Percentiles rank a stretch among this genome's conserved stretches.
Conservation (phyloP, 1,140 invertebrate genomes). For the Hesperophylax magnus region DNA sequence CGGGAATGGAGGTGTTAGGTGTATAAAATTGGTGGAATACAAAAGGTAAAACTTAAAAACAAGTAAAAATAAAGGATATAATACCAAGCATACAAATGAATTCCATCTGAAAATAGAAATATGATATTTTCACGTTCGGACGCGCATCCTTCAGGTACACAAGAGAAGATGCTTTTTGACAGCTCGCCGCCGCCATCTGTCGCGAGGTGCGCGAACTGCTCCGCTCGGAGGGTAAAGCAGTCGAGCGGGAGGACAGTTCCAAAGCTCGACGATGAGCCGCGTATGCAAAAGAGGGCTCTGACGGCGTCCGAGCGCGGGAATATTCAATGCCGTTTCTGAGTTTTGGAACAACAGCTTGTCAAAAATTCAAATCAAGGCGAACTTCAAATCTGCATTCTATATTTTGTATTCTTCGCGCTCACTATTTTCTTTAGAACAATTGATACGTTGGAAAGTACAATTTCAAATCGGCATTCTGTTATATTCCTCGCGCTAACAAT, state of each 20-base stretch:
- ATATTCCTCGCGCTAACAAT: no score
- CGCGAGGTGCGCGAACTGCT: conserved; percentile 10
- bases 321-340: background rate
- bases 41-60: conserved; percentile 26
- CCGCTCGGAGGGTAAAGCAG: conserved; percentile 24
- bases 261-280: background rate
- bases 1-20: background rate
- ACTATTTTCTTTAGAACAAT: no score
- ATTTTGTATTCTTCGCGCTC: no score
- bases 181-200: conserved; percentile 36
- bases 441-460: no score
- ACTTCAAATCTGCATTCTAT: no score
- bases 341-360: conserved; percentile 7
- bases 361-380: no score
- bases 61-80: conserved; percentile 28
- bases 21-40: background rate
- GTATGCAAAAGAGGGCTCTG: conserved; percentile 36
- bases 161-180: conserved; percentile 43
- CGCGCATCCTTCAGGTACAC: conserved; percentile 40
- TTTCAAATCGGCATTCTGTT: no score
- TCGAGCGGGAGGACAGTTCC: background rate
- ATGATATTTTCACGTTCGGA: conserved; percentile 41
- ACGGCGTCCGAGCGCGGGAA: background rate
- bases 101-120: conserved; percentile 51
- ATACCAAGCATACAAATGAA: conserved; percentile 40